Evolutionary conservation across 2,797 vertebrate genomes (phyloP), one percentile per base, ranked within the genome.

Genomic region (Rhinoraja longicauda): DNA sequence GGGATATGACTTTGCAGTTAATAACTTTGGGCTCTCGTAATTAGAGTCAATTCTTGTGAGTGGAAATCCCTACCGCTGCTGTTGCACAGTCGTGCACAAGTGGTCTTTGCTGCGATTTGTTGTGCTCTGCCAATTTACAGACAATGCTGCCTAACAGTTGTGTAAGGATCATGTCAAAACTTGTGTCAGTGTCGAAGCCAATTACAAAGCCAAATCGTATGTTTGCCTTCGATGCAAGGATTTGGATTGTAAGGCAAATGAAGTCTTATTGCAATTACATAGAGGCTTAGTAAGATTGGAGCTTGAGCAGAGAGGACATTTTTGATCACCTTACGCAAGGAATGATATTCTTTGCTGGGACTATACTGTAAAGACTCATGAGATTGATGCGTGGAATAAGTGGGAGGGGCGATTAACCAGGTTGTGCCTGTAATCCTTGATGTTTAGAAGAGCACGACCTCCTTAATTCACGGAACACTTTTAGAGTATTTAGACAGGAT

Each of bases 1-100:
- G 6, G 59, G 59, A 64, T 88, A 88, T 62, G 62, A 88, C 84
- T 88, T 64, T n/a, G 36, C 84, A 88, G 59, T 88, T 88, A 88
- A 88, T 88, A 88, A 64, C 84, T 64, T 64, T 88, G 84, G 84
- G 5, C 84, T 88, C 64, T 64, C 59, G 29, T 32, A 19, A 19
- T 64, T 19, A 15, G n/a, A 88, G 59, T 64, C 62, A 86, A 62
- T 64, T 32, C 82, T 86, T 86, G 13, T 6, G 13, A 88, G 84
- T 88, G 84, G 29, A 36, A 88, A 64, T 59, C 29, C 75, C 75
- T 32, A 29, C n/a, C 24, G 70, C 70, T 21, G 70, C n/a, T 32
- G 15, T 62, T 36, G 1, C 6, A 53, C 64, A 36, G n/a, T 24
- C 76, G 2, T 36, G 76, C 15, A 36, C 8, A 82, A 82, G 45